Evolutionary conservation across 1,140 invertebrate genomes (phyloP), one percentile per base, ranked within the genome.

Genomic region (Cardiocondyla obscurior): DNA sequence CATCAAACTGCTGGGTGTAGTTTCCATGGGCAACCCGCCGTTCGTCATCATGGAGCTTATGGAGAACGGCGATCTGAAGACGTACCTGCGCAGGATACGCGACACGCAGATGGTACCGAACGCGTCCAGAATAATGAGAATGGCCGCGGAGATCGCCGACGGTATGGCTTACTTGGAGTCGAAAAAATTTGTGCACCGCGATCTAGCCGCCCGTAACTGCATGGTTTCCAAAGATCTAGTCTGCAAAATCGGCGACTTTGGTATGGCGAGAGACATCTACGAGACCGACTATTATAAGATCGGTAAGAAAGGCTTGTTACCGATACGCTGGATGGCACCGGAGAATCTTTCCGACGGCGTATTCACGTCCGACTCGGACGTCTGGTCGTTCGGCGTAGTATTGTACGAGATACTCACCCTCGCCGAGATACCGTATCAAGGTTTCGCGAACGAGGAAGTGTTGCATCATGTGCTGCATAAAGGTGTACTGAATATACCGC

Each of bases 1-100:
- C 25, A 96, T 97, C 0, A 95, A 95, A 87, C 92, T 97, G 12
- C 88, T 96, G 0, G 97, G 97, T 5, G 96, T 97, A 10, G 96
- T 97, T 1, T 96, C 96, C 0, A 94, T 94, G 69, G 95, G 94
- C 2, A 94, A 95, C 73, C 96, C 96, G 12, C 95, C 96, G 1
- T 94, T 95, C 49, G 96, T 97, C 0, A 93, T 97, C 10, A 97
- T 97, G 97, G 97, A 97, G 87, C 88, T 97, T 2, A 97, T 97
- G 97, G 94, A 94, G 87, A 94, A 95, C 49, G 97, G 97, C 1
- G 97, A 97, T 91, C 90, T 97, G 19, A 96, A 97, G 88, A 95
- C 94, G 36, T 97, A 95, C 87, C 92, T 97, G 6, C 91, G 96
- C 2, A 86, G 82, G 22, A 92, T 93, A 49, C 85, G 94, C 0